Conservation (phyloP, 2,113 vertebrate species). For the Psilopogon haemacephalus region DNA sequence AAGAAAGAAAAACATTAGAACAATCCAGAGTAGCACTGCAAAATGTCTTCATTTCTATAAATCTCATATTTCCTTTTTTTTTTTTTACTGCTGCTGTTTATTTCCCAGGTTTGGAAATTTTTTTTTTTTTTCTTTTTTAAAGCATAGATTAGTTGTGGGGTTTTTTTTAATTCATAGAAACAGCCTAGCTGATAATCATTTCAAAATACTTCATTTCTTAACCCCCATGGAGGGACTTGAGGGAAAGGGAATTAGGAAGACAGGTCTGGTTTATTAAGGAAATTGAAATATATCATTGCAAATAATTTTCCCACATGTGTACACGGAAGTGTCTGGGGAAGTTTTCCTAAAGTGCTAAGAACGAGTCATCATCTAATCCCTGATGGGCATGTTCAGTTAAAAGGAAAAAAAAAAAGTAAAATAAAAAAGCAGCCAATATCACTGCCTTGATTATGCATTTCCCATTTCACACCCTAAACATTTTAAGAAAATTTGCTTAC, state of each 20-base stretch:
- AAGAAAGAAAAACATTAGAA: not conserved
- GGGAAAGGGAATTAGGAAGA: slow-evolving; percentile 42
- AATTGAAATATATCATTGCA: slow-evolving; percentile 62
- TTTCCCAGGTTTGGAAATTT: slow-evolving; percentile 30
- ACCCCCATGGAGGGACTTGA: slow-evolving; percentile 21
- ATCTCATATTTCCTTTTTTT: slow-evolving; percentile 29
- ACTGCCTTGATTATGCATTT: slow-evolving; percentile 57
- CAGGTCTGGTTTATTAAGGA: slow-evolving; percentile 58
- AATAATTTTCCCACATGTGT: slow-evolving; percentile 55
- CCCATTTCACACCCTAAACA: slow-evolving; percentile 70
- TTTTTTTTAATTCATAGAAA: slow-evolving; percentile 35
- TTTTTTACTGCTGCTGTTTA: slow-evolving; percentile 24
- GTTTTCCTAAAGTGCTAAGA: slow-evolving; percentile 39
- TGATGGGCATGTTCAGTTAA: slow-evolving; percentile 40
- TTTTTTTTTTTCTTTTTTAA: not conserved
- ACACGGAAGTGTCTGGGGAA: slow-evolving; percentile 37
- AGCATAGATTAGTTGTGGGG: not conserved
- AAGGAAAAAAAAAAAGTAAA: not conserved
- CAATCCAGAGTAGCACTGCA: slow-evolving; percentile 30
- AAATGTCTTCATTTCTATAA: slow-evolving; percentile 40
- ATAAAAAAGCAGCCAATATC: slow-evolving; percentile 14
- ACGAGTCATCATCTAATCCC: slow-evolving; percentile 68
- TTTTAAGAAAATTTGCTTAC: slow-evolving; percentile 63
- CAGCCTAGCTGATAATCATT: slow-evolving; percentile 29
- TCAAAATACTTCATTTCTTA: slow-evolving; percentile 38